phyloP scores from a whole-genome alignment of 2,113 vertebrate genomes.

The Galemys pyrenaicus region DNA sequence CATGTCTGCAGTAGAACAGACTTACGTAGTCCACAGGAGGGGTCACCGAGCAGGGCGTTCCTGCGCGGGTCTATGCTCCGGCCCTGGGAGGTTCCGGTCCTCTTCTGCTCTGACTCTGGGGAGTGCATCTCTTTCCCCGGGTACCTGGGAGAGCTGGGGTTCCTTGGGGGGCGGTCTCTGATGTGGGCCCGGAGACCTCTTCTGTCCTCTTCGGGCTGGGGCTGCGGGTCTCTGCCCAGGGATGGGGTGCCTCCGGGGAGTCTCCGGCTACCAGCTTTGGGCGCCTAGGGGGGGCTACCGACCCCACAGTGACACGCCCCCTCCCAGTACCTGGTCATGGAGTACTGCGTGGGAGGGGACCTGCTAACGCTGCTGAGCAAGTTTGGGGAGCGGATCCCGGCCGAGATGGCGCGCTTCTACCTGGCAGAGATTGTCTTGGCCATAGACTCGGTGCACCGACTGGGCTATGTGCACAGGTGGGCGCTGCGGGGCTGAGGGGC shows the following conservation, averaged over 20 bases:
- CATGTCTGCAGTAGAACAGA: not conserved
- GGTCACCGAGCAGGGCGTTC: not conserved
- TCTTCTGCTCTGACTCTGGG: not conserved
- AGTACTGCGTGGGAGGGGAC: constrained; percentile 93
- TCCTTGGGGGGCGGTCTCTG: not conserved
- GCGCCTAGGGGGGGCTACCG: not conserved
- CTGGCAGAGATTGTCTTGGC: constrained; percentile 92
- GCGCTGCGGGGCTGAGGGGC: constrained; percentile 66
- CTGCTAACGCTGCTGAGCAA: constrained; percentile 93
- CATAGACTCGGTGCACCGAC: constrained; percentile 89
- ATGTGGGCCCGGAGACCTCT: not conserved
- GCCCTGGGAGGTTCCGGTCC: not conserved
- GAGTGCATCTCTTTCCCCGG: not conserved
- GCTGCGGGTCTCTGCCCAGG: not conserved
- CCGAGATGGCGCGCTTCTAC: constrained; percentile 93
- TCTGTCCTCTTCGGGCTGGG: not conserved
- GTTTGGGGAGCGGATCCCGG: constrained; percentile 90
- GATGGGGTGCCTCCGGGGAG: not conserved
- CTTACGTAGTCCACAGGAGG: not conserved
- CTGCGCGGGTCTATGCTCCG: not conserved
- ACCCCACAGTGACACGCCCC: constrained; percentile 1
- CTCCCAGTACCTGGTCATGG: constrained; percentile 92
- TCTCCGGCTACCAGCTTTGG: not conserved
- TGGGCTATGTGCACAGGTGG: constrained; percentile 93
- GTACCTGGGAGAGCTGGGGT: not conserved